phyloP scores from a whole-genome alignment of 2,888 invertebrate genomes.

The Pseudolycoriella hygida region DNA sequence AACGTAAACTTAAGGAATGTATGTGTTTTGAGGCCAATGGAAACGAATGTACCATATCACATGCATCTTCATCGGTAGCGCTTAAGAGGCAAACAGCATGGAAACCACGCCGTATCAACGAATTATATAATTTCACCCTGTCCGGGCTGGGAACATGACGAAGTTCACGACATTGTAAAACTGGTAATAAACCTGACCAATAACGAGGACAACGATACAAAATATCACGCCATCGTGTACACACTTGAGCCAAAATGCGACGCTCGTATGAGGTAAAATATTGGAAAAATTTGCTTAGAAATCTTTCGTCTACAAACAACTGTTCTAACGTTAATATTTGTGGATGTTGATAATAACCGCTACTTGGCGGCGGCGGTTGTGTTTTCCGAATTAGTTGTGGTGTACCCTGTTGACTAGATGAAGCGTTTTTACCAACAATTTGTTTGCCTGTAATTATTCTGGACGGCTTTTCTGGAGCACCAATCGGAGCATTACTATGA shows the following conservation, averaged over 20 bases:
- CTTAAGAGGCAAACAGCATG: slow-evolving; percentile 69
- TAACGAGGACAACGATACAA: slow-evolving; percentile 73
- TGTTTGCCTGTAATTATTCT: slow-evolving; percentile 18
- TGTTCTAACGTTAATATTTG: slow-evolving; percentile 50
- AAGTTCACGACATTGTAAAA: slow-evolving; percentile 70
- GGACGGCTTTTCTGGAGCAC: slow-evolving; percentile 33
- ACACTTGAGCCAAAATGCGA: slow-evolving; percentile 64
- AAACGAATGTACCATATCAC: slow-evolving; percentile 73
- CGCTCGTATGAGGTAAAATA: slow-evolving; percentile 67
- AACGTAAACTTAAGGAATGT: slow-evolving; percentile 68
- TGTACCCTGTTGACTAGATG: slow-evolving; percentile 17
- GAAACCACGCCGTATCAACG: slow-evolving; percentile 69
- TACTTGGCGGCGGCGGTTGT: slow-evolving; percentile 14
- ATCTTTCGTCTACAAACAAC: slow-evolving; percentile 67
- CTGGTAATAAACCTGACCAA: slow-evolving; percentile 75
- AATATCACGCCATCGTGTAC: slow-evolving; percentile 73
- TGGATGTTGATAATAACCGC: slow-evolving; percentile 20
- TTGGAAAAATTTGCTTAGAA: slow-evolving; percentile 67
- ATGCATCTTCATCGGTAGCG: slow-evolving; percentile 76
- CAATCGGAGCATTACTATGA: slow-evolving; percentile 21
- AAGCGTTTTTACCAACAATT: slow-evolving; percentile 15
- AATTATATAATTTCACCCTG: slow-evolving; percentile 51
- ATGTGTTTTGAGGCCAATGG: slow-evolving; percentile 68
- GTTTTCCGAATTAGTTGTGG: slow-evolving; percentile 27
- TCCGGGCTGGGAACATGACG: slow-evolving; percentile 39